Evolutionary conservation across 2,888 invertebrate species (phyloP).

Genomic region (Isoperla grammatica): DNA sequence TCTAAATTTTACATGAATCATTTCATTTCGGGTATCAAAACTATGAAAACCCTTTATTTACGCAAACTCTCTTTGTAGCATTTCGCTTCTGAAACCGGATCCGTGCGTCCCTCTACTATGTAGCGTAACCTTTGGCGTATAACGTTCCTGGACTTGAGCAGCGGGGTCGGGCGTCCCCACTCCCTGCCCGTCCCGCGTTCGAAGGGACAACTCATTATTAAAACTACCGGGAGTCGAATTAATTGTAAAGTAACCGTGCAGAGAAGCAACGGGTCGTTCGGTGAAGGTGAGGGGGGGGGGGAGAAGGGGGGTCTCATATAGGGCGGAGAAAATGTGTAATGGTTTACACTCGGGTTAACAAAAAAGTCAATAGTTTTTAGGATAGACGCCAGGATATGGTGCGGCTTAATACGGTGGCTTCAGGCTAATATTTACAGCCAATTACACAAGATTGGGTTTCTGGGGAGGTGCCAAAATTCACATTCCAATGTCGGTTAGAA

Average conservation of each 20-base stretch:
- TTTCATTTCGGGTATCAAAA: too few relatives aligned
- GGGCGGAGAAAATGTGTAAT: too few relatives aligned
- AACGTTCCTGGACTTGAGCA: too few relatives aligned
- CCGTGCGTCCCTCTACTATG: too few relatives aligned
- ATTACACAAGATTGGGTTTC: constrained; percentile 27
- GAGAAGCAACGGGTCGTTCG: neutral
- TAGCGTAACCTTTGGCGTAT: neutral
- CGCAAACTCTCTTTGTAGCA: too few relatives aligned
- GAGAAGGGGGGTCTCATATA: too few relatives aligned
- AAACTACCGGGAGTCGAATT: neutral
- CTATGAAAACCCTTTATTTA: too few relatives aligned
- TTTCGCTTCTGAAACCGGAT: too few relatives aligned
- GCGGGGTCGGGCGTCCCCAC: too few relatives aligned
- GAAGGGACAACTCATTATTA: neutral
- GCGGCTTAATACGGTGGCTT: neutral
- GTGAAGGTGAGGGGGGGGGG: neutral
- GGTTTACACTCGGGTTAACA: constrained; percentile 18
- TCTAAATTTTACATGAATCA: too few relatives aligned
- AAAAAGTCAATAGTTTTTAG: constrained; percentile 17
- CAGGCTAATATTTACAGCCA: constrained; percentile 28
- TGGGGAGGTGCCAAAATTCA: constrained; percentile 26
- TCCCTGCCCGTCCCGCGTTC: neutral
- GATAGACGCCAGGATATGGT: neutral
- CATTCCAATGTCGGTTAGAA: constrained; percentile 20
- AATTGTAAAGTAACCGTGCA: constrained; percentile 1